phyloP scores from a whole-genome alignment of 2,797 vertebrate genomes.

The Anisognathus igniventris region DNA sequence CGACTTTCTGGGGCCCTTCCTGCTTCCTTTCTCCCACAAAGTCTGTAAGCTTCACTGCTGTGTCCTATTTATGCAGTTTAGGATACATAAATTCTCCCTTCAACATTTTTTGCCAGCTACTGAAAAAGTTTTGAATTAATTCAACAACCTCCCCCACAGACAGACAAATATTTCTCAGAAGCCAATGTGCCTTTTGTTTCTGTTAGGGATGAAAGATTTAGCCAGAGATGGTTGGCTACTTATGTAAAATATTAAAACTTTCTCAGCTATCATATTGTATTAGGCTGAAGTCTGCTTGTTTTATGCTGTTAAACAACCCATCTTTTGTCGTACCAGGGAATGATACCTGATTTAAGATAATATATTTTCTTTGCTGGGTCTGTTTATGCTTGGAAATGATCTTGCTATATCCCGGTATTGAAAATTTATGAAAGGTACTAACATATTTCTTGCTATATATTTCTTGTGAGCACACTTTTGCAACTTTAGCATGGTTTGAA shows the following conservation, averaged over 20 bases:
- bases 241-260: background rate
- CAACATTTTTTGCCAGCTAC: background rate
- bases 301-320: constrained; percentile 19
- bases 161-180: background rate
- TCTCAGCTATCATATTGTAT: background rate
- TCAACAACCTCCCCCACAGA: background rate
- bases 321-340: background rate
- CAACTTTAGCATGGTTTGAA: constrained; percentile 38
- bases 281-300: background rate
- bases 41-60: background rate
- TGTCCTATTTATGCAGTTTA: background rate
- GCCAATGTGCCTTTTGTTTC: background rate
- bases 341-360: constrained; percentile 23
- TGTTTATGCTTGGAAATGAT: constrained; percentile 56
- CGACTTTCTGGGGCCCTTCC: background rate
- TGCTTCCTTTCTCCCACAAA: background rate
- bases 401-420: constrained; percentile 1
- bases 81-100: background rate
- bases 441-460: background rate
- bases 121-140: background rate
- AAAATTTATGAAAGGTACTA: constrained; percentile 52
- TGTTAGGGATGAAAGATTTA: background rate
- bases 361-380: constrained; percentile 11
- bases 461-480: constrained; percentile 12
- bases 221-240: background rate